A percentile compares a stretch with the other conserved stretches of the same genome.
Evolutionary conservation across 2,113 vertebrate genomes (phyloP).

Genomic region (Maccullochella peelii): DNA sequence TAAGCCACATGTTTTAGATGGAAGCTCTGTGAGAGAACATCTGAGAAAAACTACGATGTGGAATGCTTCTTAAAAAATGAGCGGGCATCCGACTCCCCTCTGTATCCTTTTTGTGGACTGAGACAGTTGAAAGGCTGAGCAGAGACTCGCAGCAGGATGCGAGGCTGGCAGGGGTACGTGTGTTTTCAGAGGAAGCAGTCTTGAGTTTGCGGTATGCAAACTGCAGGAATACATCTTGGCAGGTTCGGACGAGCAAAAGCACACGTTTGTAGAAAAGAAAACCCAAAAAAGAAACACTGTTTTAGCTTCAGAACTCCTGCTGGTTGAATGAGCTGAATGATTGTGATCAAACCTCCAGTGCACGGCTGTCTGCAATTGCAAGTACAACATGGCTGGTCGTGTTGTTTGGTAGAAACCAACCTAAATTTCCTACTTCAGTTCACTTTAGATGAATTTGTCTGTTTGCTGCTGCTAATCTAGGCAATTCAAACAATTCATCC

Average conservation of each 20-base stretch:
- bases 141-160: slow-evolving; percentile 34
- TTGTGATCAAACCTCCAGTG: not conserved
- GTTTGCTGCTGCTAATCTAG: not conserved
- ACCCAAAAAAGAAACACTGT: slow-evolving; percentile 1
- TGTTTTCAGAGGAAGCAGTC: slow-evolving; percentile 41
- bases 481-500: not conserved
- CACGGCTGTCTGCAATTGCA: not conserved
- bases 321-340: not conserved
- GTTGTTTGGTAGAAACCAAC: not conserved
- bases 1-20: slow-evolving; percentile 63
- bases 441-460: not conserved
- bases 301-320: not conserved
- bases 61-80: slow-evolving; percentile 49
- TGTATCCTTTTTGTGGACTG: slow-evolving; percentile 38
- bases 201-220: slow-evolving; percentile 14
- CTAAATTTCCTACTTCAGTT: not conserved
- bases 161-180: not conserved
- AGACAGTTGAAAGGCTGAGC: slow-evolving; percentile 36
- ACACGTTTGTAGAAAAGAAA: not conserved
- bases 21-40: slow-evolving; percentile 51
- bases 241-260: not conserved
- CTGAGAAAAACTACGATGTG: slow-evolving; percentile 24
- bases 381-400: not conserved
- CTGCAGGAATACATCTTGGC: slow-evolving; percentile 36
- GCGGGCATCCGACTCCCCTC: slow-evolving; percentile 29